These are phyloP conservation scores for Shinisaurus crocodilurus DNA, from an alignment of 2,113 vertebrate genomes.

Conservation along the genomic window DNA sequence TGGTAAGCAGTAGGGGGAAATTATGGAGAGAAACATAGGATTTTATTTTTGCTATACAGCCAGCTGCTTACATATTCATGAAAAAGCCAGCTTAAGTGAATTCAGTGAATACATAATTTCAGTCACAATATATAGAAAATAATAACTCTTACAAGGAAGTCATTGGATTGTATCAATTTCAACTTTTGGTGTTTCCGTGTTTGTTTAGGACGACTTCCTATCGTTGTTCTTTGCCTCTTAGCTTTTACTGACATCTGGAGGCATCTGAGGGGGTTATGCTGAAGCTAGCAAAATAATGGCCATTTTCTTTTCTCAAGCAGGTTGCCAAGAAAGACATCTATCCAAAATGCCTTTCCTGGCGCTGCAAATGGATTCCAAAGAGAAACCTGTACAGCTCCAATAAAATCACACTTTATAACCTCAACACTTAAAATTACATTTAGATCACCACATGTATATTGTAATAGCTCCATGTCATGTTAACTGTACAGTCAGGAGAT, in stretches of 20 bases:
- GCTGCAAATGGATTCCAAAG: background rate
- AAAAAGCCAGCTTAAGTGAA: background rate
- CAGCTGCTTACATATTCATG: background rate
- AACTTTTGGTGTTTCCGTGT: constrained; percentile 39
- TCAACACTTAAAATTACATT: background rate
- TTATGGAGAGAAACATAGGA: background rate
- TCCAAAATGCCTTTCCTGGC: constrained; percentile 20
- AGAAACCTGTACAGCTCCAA: background rate
- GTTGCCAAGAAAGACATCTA: background rate
- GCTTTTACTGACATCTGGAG: constrained; percentile 50
- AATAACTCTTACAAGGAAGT: background rate
- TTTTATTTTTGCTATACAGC: background rate
- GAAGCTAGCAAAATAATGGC: background rate
- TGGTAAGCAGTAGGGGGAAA: background rate
- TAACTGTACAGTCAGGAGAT: background rate
- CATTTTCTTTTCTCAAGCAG: constrained; percentile 1
- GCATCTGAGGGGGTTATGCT: constrained; percentile 44
- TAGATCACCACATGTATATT: background rate
- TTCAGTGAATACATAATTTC: background rate
- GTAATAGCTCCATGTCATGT: background rate
- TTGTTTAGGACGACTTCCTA: background rate
- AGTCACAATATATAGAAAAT: background rate
- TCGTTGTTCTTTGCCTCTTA: background rate
- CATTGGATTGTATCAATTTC: background rate
- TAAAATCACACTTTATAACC: background rate